Evolutionary conservation across 2,888 invertebrate species (phyloP), one percentile per base, ranked within the genome.

Genomic region (Tanaodytes sp.): DNA sequence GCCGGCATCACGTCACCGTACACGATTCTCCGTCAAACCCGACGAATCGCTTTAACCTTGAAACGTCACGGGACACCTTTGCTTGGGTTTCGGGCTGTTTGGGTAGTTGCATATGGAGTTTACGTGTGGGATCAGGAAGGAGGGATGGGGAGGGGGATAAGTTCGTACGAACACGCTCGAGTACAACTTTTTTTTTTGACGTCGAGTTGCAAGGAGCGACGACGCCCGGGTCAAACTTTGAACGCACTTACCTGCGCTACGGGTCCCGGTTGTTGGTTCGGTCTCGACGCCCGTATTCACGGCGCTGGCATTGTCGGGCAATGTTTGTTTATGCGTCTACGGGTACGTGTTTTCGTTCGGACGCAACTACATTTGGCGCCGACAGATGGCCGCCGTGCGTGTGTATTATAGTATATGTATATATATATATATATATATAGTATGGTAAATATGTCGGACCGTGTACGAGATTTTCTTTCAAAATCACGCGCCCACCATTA

Each of bases 31-130:
- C 16, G 46, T 43, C 46, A 40, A 15, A 49, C 42, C 39, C n/a
- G 33, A 33, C 33, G 8, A 11, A 55, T 64, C 8, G 23, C 8
- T 4, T 82, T 83, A 83, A 83, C 83, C 83, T 83, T 75, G 59
- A 82, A 82, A 73, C 78, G 57, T 46, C 57, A 73, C 27, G 27
- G n/a, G n/a, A n/a, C n/a, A n/a, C n/a, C n/a, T n/a, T 9, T 27
- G 66, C 74, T 83, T 82, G 77, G 72, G 80, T 81, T 76, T 66
- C 23, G 8, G 27, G 9, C 27, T 23, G 23, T 23, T 23, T 23
- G 8, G 42, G 30, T 14, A 48, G 37, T 23, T 59, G 49, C 58
- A 59, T 48, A 59, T 59, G 58, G 58, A 49, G 27, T 20, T 19
- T 23, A 40, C 20, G 33, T 43, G 18, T 19, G 58, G 30, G 48